Conservation (phyloP, 2,113 vertebrate genomes). For the Fregata magnificens region DNA sequence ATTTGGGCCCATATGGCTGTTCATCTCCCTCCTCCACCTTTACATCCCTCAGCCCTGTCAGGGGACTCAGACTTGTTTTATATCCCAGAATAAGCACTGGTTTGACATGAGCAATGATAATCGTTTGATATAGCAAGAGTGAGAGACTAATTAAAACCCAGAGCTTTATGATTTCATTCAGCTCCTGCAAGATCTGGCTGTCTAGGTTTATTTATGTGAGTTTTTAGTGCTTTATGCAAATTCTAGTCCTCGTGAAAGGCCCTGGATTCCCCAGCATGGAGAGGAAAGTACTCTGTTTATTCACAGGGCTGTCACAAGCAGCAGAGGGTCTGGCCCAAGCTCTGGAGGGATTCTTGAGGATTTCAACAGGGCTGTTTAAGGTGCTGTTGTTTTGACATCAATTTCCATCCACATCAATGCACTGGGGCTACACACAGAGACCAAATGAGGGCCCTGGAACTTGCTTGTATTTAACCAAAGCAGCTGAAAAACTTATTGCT, state of each 20-base stretch:
- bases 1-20: neutral
- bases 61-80: neutral
- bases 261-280: neutral
- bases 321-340: neutral
- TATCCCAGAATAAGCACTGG: neutral
- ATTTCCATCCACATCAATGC: neutral
- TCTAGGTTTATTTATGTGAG: neutral
- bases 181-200: constrained; percentile 27
- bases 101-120: constrained; percentile 30
- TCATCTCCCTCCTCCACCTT: neutral
- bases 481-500: neutral
- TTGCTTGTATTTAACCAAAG: neutral
- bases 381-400: neutral
- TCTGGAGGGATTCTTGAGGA: neutral
- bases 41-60: neutral
- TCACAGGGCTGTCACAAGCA: neutral
- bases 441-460: neutral
- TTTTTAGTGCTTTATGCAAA: constrained; percentile 24
- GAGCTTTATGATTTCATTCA: neutral
- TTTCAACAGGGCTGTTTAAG: neutral
- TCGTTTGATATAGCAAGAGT: neutral
- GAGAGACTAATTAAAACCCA: constrained; percentile 29
- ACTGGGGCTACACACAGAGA: neutral
- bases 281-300: neutral
- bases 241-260: neutral